Evolutionary conservation across 2,797 vertebrate genomes (phyloP).

Genomic region (Anabacerthia variegaticeps): DNA sequence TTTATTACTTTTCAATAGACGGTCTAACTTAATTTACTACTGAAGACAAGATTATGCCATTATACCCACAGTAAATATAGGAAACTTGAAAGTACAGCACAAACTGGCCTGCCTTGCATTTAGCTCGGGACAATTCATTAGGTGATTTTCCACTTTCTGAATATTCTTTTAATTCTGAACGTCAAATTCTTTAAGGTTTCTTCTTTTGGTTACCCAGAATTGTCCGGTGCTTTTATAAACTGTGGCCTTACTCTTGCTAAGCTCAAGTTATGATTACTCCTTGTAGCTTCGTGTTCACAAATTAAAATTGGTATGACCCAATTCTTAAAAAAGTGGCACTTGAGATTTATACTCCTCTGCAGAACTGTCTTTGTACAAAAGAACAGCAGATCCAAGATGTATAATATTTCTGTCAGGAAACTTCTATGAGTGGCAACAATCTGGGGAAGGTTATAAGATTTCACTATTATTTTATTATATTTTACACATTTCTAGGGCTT

Average conservation of each 20-base stretch:
- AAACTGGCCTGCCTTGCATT: not conserved
- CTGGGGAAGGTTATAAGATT: not conserved
- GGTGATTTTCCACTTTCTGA: not conserved
- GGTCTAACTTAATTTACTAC: not conserved
- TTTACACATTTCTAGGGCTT: not conserved
- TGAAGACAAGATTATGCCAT: not conserved
- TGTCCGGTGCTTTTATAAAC: not conserved
- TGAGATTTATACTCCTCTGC: not conserved
- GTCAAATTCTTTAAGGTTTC: not conserved
- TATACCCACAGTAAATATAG: not conserved
- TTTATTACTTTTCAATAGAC: not conserved
- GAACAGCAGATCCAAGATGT: not conserved
- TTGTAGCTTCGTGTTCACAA: constrained; percentile 2
- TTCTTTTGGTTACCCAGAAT: not conserved
- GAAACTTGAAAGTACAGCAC: not conserved
- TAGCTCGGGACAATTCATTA: not conserved
- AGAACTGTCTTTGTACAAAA: not conserved
- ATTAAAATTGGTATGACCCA: constrained; percentile 31
- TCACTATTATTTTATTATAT: not conserved
- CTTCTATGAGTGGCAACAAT: not conserved
- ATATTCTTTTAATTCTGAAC: not conserved
- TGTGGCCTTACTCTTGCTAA: not conserved
- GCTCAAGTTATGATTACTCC: not conserved
- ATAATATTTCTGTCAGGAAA: not conserved
- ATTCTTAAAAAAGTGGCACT: not conserved